These are phyloP conservation scores for Tokudaia tokunoshimensis DNA, from an alignment of 2,797 vertebrate genomes.

Conservation along the genomic window DNA sequence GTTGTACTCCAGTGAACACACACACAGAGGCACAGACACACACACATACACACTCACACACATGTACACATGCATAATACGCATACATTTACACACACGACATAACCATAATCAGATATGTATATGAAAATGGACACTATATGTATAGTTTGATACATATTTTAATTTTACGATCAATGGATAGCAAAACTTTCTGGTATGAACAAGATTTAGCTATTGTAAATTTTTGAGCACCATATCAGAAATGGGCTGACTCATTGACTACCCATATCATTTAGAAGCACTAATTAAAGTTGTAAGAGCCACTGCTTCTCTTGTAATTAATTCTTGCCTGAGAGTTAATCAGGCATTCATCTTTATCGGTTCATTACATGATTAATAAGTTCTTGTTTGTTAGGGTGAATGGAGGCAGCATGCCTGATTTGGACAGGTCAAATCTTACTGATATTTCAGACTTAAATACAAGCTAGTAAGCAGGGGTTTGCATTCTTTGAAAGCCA, in stretches of 20 bases:
- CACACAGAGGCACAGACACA: too few species aligned
- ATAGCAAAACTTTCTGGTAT: neutral
- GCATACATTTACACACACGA: neutral
- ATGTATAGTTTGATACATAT: neutral
- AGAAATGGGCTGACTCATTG: conserved; percentile 63
- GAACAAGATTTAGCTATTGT: neutral
- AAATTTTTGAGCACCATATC: conserved; percentile 25
- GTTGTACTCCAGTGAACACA: neutral
- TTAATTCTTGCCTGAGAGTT: conserved; percentile 81
- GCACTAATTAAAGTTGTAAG: conserved; percentile 78
- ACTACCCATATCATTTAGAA: conserved; percentile 80
- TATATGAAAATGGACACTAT: neutral
- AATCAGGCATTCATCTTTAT: conserved; percentile 83
- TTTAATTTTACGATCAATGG: neutral
- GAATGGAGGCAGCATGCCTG: conserved; percentile 65
- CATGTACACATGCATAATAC: neutral
- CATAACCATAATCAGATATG: neutral
- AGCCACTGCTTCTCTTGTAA: conserved; percentile 75
- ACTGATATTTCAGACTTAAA: conserved; percentile 69
- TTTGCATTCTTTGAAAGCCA: conserved; percentile 35
- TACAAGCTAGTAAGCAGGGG: neutral
- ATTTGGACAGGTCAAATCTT: conserved; percentile 47
- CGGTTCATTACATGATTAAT: conserved; percentile 82
- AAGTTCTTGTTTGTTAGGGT: conserved; percentile 65
- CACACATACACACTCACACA: too few species aligned